A percentile compares a stretch with the other conserved stretches of the same genome.
Evolutionary conservation across 2,888 invertebrate species (phyloP).

Genomic region (Sturmia bella): DNA sequence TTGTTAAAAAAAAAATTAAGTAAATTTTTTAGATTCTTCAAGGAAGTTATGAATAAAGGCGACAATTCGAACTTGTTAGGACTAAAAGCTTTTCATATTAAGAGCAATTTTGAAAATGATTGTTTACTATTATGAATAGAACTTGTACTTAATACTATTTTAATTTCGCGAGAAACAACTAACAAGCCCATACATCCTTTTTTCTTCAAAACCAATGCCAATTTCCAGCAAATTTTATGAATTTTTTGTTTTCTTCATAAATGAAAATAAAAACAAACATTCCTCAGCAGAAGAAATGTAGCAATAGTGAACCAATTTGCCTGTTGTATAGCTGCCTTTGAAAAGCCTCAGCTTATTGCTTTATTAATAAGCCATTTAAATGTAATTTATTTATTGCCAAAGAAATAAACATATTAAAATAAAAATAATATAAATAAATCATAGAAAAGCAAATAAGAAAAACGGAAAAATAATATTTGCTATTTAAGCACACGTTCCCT

Average conservation of each 20-base stretch:
- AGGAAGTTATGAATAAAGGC: no score
- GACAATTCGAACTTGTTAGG: no score
- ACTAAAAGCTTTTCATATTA: no score
- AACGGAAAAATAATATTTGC: constrained; percentile 2
- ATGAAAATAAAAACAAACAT: no score
- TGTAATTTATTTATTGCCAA: constrained; percentile 52
- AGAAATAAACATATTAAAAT: constrained; percentile 45
- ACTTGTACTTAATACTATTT: not conserved
- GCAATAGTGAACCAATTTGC: no score
- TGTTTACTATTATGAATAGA: not conserved
- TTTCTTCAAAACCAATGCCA: not conserved
- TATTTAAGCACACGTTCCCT: constrained; percentile 8
- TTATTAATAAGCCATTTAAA: constrained; percentile 61
- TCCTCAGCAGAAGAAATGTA: no score
- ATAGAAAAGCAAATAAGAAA: constrained; percentile 40
- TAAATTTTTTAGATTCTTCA: no score
- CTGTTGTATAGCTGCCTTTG: no score
- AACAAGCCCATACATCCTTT: not conserved
- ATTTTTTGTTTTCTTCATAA: no score
- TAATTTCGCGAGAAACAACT: not conserved
- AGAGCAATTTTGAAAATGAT: not conserved
- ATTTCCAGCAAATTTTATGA: no score
- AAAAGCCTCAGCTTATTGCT: constrained; percentile 25
- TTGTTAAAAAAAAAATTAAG: no score
- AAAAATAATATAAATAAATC: constrained; percentile 56